These are phyloP conservation scores for Dendrolimus pini DNA, from an alignment of 2,888 invertebrate genomes.

Conservation along the genomic window DNA sequence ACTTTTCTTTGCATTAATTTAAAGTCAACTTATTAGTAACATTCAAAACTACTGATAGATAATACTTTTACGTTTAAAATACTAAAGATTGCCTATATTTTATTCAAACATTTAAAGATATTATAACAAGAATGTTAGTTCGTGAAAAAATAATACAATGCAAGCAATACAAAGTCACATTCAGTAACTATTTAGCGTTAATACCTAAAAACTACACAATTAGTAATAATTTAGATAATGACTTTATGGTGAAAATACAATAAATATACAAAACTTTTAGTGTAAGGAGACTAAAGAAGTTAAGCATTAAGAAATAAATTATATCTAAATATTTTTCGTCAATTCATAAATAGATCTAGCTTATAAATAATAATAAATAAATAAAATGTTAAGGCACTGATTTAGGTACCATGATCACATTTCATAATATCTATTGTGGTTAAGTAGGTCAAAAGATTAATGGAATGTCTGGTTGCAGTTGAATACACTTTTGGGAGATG, in stretches of 20 bases:
- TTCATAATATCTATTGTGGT: conserved; percentile 51
- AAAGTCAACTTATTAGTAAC: background rate
- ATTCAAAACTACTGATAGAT: background rate
- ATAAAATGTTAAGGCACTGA: conserved; percentile 70
- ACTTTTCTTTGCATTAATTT: background rate
- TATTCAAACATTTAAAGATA: background rate
- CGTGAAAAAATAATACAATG: background rate
- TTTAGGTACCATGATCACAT: conserved; percentile 73
- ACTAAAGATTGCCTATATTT: background rate
- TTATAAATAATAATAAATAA: conserved; percentile 74
- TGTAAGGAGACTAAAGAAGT: conserved; percentile 28
- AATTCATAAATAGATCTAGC: conserved; percentile 68
- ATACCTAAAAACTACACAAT: background rate
- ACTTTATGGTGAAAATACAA: conserved; percentile 10
- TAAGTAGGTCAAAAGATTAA: conserved; percentile 44
- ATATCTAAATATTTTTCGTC: conserved; percentile 53
- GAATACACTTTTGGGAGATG: background rate
- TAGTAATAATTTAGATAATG: background rate
- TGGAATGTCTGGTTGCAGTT: conserved; percentile 64
- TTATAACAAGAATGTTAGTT: background rate
- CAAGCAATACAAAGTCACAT: background rate
- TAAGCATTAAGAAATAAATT: conserved; percentile 46
- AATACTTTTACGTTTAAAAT: background rate
- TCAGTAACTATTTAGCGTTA: background rate
- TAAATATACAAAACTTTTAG: conserved; percentile 46